phyloP scores from a whole-genome alignment of 2,113 vertebrate genomes.

The Grammomys dolichurus region DNA sequence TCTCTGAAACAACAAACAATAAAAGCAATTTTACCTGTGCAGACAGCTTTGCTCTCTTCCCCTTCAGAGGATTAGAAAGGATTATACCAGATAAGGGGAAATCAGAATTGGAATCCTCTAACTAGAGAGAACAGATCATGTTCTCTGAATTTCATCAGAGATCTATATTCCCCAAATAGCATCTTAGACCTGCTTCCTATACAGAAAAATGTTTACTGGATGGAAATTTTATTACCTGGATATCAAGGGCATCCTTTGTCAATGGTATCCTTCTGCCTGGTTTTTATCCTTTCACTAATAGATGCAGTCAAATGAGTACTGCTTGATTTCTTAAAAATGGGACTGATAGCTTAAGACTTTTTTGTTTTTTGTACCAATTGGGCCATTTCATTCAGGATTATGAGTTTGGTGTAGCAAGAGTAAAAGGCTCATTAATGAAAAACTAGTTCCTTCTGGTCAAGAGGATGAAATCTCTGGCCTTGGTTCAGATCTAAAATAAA shows the following conservation, averaged over 20 bases:
- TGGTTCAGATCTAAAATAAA: neutral
- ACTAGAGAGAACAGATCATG: conserved; percentile 51
- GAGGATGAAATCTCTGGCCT: neutral
- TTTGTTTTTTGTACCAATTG: neutral
- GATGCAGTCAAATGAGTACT: neutral
- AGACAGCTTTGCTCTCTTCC: neutral
- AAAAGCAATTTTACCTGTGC: conserved; percentile 42
- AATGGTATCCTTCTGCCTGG: neutral
- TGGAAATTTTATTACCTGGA: conserved; percentile 54
- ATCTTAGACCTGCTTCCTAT: conserved; percentile 49
- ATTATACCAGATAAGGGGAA: conserved; percentile 3
- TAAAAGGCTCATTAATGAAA: neutral
- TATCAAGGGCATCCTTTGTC: conserved; percentile 38
- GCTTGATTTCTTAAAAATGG: neutral
- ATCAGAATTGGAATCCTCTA: conserved; percentile 11
- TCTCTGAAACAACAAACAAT: conserved; percentile 28
- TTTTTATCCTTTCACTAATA: conserved; percentile 40
- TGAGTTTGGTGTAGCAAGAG: neutral
- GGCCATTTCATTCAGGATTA: neutral
- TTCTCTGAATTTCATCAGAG: conserved; percentile 36
- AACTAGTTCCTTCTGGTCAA: neutral
- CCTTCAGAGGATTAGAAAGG: neutral
- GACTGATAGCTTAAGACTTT: neutral
- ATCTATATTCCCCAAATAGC: conserved; percentile 74
- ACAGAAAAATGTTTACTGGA: conserved; percentile 52